A percentile compares a stretch with the other conserved stretches of the same genome.
These are phyloP conservation scores for Gila orcuttii DNA, from an alignment of 2,113 vertebrate species.

Conservation along the genomic window DNA sequence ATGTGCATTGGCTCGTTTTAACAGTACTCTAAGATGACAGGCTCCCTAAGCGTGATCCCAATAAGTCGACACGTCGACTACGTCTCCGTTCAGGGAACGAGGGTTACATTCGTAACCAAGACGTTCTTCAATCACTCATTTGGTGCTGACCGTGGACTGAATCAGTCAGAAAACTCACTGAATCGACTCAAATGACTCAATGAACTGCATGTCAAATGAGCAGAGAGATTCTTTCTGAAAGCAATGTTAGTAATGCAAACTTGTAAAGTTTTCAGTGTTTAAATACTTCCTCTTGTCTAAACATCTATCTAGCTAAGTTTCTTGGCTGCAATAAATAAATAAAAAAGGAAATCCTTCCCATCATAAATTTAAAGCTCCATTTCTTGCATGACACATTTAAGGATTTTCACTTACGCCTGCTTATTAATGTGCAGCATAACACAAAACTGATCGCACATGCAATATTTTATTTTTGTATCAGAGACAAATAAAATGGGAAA, in stretches of 20 bases:
- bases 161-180: neutral
- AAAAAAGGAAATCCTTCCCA: neutral
- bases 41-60: too few species aligned
- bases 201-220: neutral
- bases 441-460: constrained; percentile 31
- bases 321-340: neutral
- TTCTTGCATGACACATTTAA: neutral
- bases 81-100: too few species aligned
- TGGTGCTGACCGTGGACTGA: neutral
- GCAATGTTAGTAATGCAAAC: neutral
- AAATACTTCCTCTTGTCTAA: neutral
- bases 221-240: neutral
- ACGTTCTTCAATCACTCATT: neutral
- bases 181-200: neutral
- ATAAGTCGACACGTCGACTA: too few species aligned
- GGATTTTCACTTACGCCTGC: neutral
- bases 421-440: neutral
- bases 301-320: neutral
- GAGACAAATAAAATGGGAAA: constrained; percentile 50
- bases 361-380: neutral
- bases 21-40: too few species aligned
- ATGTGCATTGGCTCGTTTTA: too few species aligned
- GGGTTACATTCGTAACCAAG: too few species aligned
- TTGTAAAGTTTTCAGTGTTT: neutral
- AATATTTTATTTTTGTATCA: constrained; percentile 42